Base-by-base conservation (phyloP, 2,113 vertebrate species). In the Lepus americanus region DNA sequence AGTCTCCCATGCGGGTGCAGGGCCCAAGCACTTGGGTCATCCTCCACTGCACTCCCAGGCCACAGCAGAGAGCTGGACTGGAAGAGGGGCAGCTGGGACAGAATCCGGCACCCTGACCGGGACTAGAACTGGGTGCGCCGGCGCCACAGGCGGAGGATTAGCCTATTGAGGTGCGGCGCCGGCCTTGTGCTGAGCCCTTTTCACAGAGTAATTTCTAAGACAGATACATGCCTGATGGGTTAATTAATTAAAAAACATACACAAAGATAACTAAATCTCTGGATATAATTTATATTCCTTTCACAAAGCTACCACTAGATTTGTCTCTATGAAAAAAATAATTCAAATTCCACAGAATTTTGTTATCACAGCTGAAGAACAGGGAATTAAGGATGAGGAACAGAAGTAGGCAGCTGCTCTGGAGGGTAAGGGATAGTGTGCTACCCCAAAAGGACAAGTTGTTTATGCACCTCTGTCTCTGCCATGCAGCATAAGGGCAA, bases 191-290 rank as follows among this genome's bases (percentile, higher is more conserved):
- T 67, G 63, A 59, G 33, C 73, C 61, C 84, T 69, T 83, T 78
- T 83, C 76, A 36, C 27, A 83, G 53, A 73, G 36, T 83, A 73
- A 87, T 84, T 87, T 87, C 81, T 73, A 91, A 80, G 29, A 90
- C 16, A 86, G 70, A 72, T 14, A 80, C 8, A n/a, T 91, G 53
- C 17, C 74, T 69, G 19, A 64, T 73, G 78, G 69, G 69, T 36
- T 79, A 67, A 22, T 59, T 31, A 59, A 51, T 22, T 31, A 44
- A 44, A 6, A 44, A 44, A 36, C 31, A 53, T 51, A 31, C 44
- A 78, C 84, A 87, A 39, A 87, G 63, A 61, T 3, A 84, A 72
- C 39, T 44, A 72, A 83, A 88, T 25, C 27, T 31, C 20, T 85
- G 22, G 87, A 80, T 59, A 88, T n/a, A 74, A 91, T 22, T 80